These are phyloP conservation scores for Danio aesculapii DNA, from an alignment of 2,797 vertebrate genomes.

Conservation along the genomic window DNA sequence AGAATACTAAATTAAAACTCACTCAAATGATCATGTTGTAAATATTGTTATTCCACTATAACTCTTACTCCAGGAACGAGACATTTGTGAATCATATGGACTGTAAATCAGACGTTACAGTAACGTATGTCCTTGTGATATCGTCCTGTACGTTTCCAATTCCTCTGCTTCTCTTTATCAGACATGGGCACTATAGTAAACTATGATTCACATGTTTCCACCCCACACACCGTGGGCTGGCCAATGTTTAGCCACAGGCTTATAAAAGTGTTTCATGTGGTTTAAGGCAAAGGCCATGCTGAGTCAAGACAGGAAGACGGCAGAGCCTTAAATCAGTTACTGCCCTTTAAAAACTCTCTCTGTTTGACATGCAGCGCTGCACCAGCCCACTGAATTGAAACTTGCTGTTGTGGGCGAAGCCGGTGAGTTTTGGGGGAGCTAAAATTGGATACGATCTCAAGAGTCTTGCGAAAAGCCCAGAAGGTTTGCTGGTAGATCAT, in stretches of 20 bases:
- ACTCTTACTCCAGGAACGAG: neutral
- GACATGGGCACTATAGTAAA: slow-evolving; percentile 36
- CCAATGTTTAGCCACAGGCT: slow-evolving; percentile 73
- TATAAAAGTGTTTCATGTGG: slow-evolving; percentile 75
- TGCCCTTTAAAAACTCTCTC: slow-evolving; percentile 68
- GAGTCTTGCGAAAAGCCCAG: slow-evolving; percentile 41
- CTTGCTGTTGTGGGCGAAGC: slow-evolving; percentile 66
- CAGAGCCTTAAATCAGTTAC: slow-evolving; percentile 59
- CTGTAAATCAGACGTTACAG: neutral
- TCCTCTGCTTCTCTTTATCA: slow-evolving; percentile 34
- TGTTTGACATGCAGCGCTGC: slow-evolving; percentile 58
- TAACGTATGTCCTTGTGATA: neutral
- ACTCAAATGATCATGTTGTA: neutral
- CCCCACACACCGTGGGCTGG: slow-evolving; percentile 71
- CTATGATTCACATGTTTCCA: slow-evolving; percentile 78
- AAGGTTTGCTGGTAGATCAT: neutral
- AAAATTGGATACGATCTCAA: slow-evolving; percentile 67
- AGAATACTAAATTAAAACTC: neutral
- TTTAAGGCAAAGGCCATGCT: slow-evolving; percentile 68
- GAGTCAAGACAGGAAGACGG: slow-evolving; percentile 74
- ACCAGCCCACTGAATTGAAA: slow-evolving; percentile 69
- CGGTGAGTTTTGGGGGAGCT: slow-evolving; percentile 62
- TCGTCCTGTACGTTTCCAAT: slow-evolving; percentile 23
- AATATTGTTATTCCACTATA: neutral
- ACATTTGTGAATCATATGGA: neutral